Evolutionary conservation across 1,140 invertebrate species (phyloP).

Genomic region (Lepidostoma basale): DNA sequence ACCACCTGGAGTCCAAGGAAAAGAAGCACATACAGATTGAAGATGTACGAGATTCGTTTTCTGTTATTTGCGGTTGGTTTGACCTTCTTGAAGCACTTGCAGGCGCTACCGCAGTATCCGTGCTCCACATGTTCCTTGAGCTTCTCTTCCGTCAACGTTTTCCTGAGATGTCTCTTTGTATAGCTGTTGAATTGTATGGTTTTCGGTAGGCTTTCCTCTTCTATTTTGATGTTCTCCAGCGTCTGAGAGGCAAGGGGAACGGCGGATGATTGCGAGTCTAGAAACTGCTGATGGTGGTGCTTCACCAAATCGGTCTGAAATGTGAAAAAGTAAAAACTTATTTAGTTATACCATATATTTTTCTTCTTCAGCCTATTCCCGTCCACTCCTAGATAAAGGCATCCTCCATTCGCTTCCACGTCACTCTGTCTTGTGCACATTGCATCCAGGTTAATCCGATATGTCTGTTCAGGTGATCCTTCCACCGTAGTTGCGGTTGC

Average conservation of each 20-base stretch:
- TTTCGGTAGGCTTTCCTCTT: constrained; percentile 1
- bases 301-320: constrained; percentile 29
- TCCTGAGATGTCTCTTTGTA: constrained; percentile 22
- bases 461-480: too few relatives aligned
- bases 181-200: constrained; percentile 45
- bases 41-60: constrained; percentile 15
- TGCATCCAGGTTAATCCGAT: too few relatives aligned
- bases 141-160: constrained; percentile 4
- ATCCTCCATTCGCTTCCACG: too few relatives aligned
- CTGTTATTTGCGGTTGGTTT: background rate
- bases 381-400: too few relatives aligned
- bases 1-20: constrained; percentile 64
- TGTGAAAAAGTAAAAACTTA: background rate
- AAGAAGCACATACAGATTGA: constrained; percentile 59
- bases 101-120: constrained; percentile 28
- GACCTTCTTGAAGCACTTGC: constrained; percentile 27
- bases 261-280: constrained; percentile 48
- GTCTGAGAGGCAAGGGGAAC: constrained; percentile 52
- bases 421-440: too few relatives aligned
- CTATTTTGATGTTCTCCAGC: constrained; percentile 44
- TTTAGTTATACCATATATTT: too few relatives aligned
- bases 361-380: too few relatives aligned
- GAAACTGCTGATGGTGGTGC: constrained; percentile 50
- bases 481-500: too few relatives aligned
- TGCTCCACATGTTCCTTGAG: constrained; percentile 18